These are phyloP conservation scores for Ianthella basta DNA, from an alignment of 37 sponge, comb jelly and placozoan species.

Conservation along the genomic window DNA sequence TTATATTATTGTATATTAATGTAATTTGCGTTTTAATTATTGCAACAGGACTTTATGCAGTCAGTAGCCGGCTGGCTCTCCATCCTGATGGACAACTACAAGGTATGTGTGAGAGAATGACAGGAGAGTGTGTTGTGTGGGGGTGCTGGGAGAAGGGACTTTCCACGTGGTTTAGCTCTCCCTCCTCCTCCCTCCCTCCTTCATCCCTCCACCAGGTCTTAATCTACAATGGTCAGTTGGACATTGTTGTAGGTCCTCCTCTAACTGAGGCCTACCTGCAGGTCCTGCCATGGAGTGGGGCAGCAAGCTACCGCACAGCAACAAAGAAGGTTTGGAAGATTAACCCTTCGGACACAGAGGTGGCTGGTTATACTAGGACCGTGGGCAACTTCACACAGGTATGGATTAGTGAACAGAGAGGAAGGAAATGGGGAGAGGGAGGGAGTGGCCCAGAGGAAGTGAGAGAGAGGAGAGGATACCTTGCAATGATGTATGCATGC, in stretches of 20 bases:
- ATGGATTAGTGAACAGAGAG: neutral
- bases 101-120: constrained; percentile 36
- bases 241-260: constrained; percentile 86
- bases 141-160: neutral
- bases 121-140: neutral
- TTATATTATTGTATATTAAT: no score
- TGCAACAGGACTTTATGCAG: constrained; percentile 76
- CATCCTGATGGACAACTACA: constrained; percentile 82
- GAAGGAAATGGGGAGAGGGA: no score
- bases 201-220: constrained; percentile 49
- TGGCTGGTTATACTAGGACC: constrained; percentile 81
- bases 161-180: no score
- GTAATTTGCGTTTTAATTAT: no score
- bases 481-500: constrained; percentile 8
- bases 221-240: constrained; percentile 91
- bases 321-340: constrained; percentile 69
- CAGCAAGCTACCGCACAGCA: constrained; percentile 52
- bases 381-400: constrained; percentile 76
- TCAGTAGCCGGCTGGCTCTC: constrained; percentile 52
- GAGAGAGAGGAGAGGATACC: no score
- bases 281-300: constrained; percentile 78
- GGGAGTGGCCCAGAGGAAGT: no score
- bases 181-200: no score
- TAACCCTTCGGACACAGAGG: constrained; percentile 46
- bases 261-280: constrained; percentile 68